Base-by-base conservation (phyloP, 2,888 invertebrate species). In the Leptopilina myrica region DNA sequence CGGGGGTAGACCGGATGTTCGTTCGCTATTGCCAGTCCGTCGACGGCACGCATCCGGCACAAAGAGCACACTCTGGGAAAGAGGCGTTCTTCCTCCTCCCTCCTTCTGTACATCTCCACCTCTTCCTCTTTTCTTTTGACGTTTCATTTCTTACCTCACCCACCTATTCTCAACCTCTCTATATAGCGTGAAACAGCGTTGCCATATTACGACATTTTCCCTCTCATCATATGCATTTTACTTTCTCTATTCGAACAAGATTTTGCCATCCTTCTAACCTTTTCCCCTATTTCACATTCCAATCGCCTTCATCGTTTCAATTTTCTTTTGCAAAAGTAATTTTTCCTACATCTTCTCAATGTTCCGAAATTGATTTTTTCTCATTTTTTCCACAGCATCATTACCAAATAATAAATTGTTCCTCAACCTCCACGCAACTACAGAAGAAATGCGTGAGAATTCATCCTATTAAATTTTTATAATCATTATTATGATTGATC, bases 21-120 rank as follows among this genome's bases (percentile, higher is more conserved):
- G 88, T 89, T 87, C 89, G 89, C 89, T 89, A 89, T 89, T 86
- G 87, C 88, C 86, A 83, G 88, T 87, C 86, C 84, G 85, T 84
- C 84, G 85, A 85, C 87, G 87, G 86, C 87, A 85, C 85, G 88
- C 89, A 89, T 90, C 89, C 89, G 88, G 89, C 86, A 88, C 87
- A 89, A 89, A 89, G 87, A 87, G 86, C 78, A 81, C 78, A 81
- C 84, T 88, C 87, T 88, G 88, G 88, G 88, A 89, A 88, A 89
- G 87, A 89, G 86, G 85, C 83, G 84, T 86, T 85, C 86, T 76
- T 81, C 76, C 76, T 80, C 76, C 78, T 79, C 78, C 78, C 49
- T 78, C 76, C 75, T 78, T 73, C 73, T 73, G 73, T 33, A 33
- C 76, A 76, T 79, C 77, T 79, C 73, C 66, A 75, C 59, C 69